phyloP scores from a whole-genome alignment of 2,888 invertebrate species.

The Athalia cordata region DNA sequence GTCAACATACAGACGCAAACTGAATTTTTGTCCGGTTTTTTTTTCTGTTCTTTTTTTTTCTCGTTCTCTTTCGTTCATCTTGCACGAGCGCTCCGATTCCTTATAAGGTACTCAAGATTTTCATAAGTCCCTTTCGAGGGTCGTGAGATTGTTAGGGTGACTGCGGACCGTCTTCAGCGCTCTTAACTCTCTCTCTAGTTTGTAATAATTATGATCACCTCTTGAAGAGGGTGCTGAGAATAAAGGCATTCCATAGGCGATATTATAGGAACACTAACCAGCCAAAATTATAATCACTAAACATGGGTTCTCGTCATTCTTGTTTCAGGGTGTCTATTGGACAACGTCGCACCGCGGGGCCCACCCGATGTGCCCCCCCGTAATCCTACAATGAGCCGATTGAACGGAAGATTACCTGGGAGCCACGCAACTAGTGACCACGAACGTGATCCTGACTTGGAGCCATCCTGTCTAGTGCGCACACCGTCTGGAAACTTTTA shows the following conservation, averaged over 20 bases:
- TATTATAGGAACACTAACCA: neutral
- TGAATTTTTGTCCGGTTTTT: conserved; percentile 47
- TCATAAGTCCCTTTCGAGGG: conserved; percentile 16
- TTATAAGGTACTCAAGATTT: conserved; percentile 2
- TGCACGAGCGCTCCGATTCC: conserved; percentile 8
- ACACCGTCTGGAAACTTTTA: conserved; percentile 95
- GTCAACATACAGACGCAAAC: conserved; percentile 51
- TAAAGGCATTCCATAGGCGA: neutral
- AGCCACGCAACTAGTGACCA: conserved; percentile 69
- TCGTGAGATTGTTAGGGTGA: conserved; percentile 3
- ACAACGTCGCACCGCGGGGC: conserved; percentile 82
- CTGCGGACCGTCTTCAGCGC: conserved; percentile 1
- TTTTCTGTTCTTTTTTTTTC: conserved; percentile 42
- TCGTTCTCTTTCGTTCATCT: conserved; percentile 34
- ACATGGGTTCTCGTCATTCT: conserved; percentile 57
- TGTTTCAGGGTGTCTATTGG: conserved; percentile 88
- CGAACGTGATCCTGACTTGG: conserved; percentile 86
- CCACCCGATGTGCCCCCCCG: conserved; percentile 93
- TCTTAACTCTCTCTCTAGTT: neutral
- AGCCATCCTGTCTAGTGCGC: conserved; percentile 92
- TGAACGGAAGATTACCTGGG: conserved; percentile 91
- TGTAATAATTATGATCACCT: neutral
- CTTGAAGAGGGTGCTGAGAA: too few species aligned
- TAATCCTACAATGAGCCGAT: conserved; percentile 93
- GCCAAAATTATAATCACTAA: neutral